phyloP scores from a whole-genome alignment of 2,797 vertebrate species.

The Lacerta agilis region DNA sequence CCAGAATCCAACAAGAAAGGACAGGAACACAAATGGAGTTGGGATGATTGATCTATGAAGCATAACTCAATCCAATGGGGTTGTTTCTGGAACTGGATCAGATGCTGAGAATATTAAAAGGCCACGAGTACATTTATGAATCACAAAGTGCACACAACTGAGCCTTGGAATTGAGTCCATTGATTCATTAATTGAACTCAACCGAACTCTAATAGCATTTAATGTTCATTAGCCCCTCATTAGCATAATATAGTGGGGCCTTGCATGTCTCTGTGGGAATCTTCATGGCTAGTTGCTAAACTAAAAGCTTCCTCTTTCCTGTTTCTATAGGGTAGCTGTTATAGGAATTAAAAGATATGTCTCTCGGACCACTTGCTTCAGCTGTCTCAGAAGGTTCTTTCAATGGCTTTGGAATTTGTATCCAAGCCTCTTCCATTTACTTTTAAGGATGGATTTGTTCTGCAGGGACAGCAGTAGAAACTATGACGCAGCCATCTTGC shows the following conservation, averaged over 20 bases:
- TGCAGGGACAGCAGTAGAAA: neutral
- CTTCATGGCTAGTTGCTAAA: slow-evolving; percentile 43
- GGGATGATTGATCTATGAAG: slow-evolving; percentile 36
- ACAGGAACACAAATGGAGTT: slow-evolving; percentile 29
- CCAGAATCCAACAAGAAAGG: slow-evolving; percentile 11
- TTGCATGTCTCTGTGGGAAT: slow-evolving; percentile 43
- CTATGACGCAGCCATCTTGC: neutral
- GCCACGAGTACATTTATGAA: slow-evolving; percentile 51
- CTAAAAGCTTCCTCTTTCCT: slow-evolving; percentile 39
- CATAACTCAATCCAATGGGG: slow-evolving; percentile 34
- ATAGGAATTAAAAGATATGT: slow-evolving; percentile 30
- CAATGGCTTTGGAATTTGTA: neutral
- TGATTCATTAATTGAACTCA: slow-evolving; percentile 57
- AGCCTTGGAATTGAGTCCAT: slow-evolving; percentile 60
- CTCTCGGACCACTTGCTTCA: neutral
- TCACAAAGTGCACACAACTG: slow-evolving; percentile 34
- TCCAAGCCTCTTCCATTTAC: neutral
- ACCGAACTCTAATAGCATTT: slow-evolving; percentile 64
- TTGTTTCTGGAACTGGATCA: slow-evolving; percentile 57
- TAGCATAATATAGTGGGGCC: slow-evolving; percentile 55
- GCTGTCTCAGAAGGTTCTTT: neutral
- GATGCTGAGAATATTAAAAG: slow-evolving; percentile 39
- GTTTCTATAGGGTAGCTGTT: slow-evolving; percentile 30
- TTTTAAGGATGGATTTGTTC: neutral
- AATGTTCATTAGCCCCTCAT: slow-evolving; percentile 61